These are phyloP conservation scores for Rhipidura dahli DNA, from an alignment of 2,113 vertebrate species.

Conservation along the genomic window DNA sequence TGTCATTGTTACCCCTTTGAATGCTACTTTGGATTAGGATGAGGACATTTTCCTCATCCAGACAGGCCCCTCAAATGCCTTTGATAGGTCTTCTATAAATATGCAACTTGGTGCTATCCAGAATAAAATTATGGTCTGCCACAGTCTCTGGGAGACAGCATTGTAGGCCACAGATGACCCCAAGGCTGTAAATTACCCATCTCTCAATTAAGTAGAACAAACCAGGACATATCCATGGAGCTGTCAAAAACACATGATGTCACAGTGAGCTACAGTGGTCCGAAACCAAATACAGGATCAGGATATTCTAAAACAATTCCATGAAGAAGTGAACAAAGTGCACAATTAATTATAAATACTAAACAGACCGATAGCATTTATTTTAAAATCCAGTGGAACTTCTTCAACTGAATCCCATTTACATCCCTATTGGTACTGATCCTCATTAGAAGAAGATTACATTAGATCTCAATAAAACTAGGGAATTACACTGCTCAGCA, in stretches of 20 bases:
- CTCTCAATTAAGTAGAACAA: not conserved
- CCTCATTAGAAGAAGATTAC: not conserved
- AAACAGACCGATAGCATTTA: not conserved
- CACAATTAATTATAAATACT: not conserved
- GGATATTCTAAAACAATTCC: not conserved
- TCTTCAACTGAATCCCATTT: not conserved
- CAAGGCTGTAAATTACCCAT: not conserved
- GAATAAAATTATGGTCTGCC: not conserved
- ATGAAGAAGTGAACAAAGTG: not conserved
- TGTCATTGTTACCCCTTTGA: not conserved
- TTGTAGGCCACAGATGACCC: not conserved
- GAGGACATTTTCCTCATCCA: not conserved
- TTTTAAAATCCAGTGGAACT: not conserved
- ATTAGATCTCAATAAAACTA: not conserved
- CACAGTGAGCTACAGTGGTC: not conserved
- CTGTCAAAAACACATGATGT: not conserved
- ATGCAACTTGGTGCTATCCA: not conserved
- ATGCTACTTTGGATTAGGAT: not conserved
- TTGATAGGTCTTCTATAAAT: not conserved
- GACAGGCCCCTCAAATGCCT: not conserved
- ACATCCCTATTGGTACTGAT: not conserved
- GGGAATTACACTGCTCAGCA: not conserved
- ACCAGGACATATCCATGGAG: not conserved
- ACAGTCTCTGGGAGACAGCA: not conserved
- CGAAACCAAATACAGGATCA: not conserved